Percentiles rank a stretch among this genome's conserved stretches.
Conservation (phyloP, 2,797 vertebrate genomes). For the Anisognathus igniventris region DNA sequence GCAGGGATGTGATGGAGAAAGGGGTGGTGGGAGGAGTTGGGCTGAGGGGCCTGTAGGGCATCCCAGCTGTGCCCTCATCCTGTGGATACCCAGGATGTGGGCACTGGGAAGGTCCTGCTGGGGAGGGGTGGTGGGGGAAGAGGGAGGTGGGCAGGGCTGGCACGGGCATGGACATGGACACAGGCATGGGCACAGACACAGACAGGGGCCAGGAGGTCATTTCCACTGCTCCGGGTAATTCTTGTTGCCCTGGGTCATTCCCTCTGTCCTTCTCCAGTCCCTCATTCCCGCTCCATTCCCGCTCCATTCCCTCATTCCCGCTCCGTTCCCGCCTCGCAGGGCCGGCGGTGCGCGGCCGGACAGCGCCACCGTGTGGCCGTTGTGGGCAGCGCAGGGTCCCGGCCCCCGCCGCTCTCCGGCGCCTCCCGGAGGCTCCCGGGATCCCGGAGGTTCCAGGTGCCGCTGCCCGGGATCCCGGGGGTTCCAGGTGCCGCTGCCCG, state of each 20-base stretch:
- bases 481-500: no score
- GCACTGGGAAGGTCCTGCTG: not conserved
- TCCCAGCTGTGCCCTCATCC: not conserved
- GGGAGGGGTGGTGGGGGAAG: not conserved
- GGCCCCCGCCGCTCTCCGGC: not conserved
- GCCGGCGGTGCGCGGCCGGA: not conserved
- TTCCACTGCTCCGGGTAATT: not conserved
- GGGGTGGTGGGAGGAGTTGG: not conserved
- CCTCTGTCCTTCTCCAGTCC: accelerated
- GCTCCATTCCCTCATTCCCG: no score
- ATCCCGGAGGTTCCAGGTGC: not conserved
- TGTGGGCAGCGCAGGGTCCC: not conserved
- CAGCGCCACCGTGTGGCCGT: not conserved
- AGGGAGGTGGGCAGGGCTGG: not conserved
- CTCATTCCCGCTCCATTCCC: not conserved
- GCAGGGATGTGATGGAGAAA: not conserved
- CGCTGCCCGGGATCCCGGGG: no score
- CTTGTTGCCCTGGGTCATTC: not conserved
- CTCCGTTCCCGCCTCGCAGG: no score
- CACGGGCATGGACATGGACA: not conserved
- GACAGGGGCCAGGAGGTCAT: not conserved
- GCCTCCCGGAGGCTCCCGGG: not conserved
- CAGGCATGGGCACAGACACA: not conserved
- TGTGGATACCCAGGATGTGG: not conserved
- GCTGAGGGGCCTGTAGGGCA: not conserved